A percentile compares a stretch with the other conserved stretches of the same genome.
phyloP scores from a whole-genome alignment of 2,888 invertebrate genomes.

The Physocephala rufipes region DNA sequence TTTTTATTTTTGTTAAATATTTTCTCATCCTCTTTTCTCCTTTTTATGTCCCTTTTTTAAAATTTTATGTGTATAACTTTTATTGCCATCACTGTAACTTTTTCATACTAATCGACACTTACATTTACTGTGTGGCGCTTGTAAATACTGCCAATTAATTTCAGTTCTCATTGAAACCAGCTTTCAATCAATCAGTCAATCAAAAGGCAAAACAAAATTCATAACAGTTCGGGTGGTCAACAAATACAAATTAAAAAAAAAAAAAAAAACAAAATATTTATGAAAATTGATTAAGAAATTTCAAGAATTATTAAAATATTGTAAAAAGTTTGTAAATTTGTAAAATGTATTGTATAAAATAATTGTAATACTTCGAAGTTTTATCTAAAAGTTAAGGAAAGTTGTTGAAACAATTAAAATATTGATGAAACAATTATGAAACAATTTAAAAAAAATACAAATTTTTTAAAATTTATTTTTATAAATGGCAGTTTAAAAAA shows the following conservation, averaged over 20 bases:
- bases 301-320: too few relatives aligned
- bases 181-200: conserved; percentile 10
- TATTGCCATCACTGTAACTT: conserved; percentile 18
- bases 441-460: too few relatives aligned
- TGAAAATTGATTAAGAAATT: too few relatives aligned
- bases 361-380: neutral
- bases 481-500: conserved; percentile 16
- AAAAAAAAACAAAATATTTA: too few relatives aligned
- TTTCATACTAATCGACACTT: conserved; percentile 46
- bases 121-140: conserved; percentile 61
- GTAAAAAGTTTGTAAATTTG: conserved; percentile 28
- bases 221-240: too few relatives aligned
- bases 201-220: too few relatives aligned
- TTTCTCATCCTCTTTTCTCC: conserved; percentile 30
- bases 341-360: neutral
- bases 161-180: neutral
- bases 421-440: neutral
- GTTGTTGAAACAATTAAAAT: neutral
- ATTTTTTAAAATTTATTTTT: neutral
- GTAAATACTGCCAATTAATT: conserved; percentile 58
- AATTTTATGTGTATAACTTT: conserved; percentile 31
- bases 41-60: conserved; percentile 36
- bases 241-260: conserved; percentile 32
- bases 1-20: conserved; percentile 28
- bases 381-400: neutral